Evolutionary conservation across 2,797 vertebrate species (phyloP).

Genomic region (Cryptoprocta ferox): DNA sequence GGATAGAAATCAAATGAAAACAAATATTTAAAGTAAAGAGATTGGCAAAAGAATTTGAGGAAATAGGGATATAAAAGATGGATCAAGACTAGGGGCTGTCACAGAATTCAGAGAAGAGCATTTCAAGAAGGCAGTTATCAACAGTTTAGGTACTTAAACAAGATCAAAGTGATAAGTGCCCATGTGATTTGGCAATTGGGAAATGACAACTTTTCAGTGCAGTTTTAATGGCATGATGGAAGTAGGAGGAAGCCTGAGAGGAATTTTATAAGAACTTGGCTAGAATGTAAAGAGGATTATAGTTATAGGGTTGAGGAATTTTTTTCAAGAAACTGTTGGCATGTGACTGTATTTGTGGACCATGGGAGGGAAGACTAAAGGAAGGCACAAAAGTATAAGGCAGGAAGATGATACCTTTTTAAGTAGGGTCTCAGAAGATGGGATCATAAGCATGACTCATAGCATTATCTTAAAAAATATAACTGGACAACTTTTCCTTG

Average conservation of each 20-base stretch:
- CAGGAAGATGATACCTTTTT: neutral
- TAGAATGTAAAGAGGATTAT: neutral
- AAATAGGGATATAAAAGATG: constrained; percentile 2
- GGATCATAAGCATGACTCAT: neutral
- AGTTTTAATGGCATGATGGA: neutral
- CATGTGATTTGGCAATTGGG: neutral
- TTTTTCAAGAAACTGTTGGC: neutral
- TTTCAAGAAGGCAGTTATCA: neutral
- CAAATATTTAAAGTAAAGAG: neutral
- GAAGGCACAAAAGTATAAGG: neutral
- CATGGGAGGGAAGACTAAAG: neutral
- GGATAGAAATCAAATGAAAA: neutral
- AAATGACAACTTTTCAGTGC: neutral
- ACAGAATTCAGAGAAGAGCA: neutral
- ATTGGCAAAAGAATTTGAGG: neutral
- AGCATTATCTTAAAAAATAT: neutral
- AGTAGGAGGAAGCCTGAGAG: neutral
- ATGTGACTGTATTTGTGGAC: neutral
- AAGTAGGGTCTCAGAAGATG: neutral
- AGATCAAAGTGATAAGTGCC: constrained; percentile 10
- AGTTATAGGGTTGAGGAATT: neutral
- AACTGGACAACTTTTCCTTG: neutral
- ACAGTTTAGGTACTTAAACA: neutral
- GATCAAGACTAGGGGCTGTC: neutral
- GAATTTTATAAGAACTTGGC: neutral